These are phyloP conservation scores for Coelopa frigida DNA, from an alignment of 1,140 invertebrate species.

Conservation along the genomic window DNA sequence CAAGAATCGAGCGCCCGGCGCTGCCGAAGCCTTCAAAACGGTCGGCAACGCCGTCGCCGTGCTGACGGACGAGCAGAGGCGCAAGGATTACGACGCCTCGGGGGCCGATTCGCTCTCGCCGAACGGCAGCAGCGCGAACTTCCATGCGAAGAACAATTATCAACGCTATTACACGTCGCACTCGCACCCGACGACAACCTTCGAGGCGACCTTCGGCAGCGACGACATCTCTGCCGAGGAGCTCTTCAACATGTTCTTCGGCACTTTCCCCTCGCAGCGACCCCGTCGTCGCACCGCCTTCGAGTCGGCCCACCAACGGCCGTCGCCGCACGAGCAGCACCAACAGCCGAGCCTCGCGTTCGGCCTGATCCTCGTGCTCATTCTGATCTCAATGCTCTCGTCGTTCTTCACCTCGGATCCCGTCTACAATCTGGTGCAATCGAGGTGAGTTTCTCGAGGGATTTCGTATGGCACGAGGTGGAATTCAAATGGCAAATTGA, in stretches of 20 bases:
- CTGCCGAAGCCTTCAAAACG: slow-evolving; percentile 93
- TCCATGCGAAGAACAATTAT: slow-evolving; percentile 1
- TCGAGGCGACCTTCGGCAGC: slow-evolving; percentile 58
- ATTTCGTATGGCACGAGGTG: background rate
- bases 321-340: slow-evolving; percentile 26
- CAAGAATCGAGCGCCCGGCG: slow-evolving; percentile 94
- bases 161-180: background rate
- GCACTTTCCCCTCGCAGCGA: slow-evolving; percentile 47
- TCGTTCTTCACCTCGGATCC: slow-evolving; percentile 89
- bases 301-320: slow-evolving; percentile 39
- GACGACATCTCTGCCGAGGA: slow-evolving; percentile 92
- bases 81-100: slow-evolving; percentile 88
- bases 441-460: slow-evolving; percentile 58
- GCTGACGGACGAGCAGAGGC: slow-evolving; percentile 84
- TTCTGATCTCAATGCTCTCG: slow-evolving; percentile 85
- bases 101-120: slow-evolving; percentile 46
- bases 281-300: slow-evolving; percentile 15
- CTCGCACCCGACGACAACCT: background rate
- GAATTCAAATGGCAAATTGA: background rate
- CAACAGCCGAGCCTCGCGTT: slow-evolving; percentile 28
- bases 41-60: slow-evolving; percentile 89
- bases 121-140: background rate
- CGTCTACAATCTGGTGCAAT: slow-evolving; percentile 75
- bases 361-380: slow-evolving; percentile 71
- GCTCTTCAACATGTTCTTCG: slow-evolving; percentile 98